Base-by-base conservation (phyloP, 2,113 vertebrate species). In the Eudyptes chrysolophus region DNA sequence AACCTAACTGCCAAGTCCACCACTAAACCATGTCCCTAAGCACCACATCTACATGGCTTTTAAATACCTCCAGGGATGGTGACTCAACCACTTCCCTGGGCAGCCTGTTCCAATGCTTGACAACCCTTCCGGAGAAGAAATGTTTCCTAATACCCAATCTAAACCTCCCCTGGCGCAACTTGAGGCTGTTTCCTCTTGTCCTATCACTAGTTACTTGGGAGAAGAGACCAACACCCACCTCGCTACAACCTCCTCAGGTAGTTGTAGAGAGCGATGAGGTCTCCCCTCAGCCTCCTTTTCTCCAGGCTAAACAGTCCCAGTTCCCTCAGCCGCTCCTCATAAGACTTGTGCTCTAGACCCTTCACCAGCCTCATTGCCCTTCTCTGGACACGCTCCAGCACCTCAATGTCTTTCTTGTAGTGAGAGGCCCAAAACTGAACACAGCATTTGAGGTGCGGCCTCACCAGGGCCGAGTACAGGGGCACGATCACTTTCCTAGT, bases 371-470 rank as follows among this genome's bases (percentile, higher is more conserved):
- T 85, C 1, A 1, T 26, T 54, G 22, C 3, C 21, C 21, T 46
- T 32, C 54, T 87, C 4, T 52, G 79, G 32, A 51, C 29, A 25
- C 0, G 1, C 9, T 52, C 34, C 8, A 79, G 17, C 24, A 64
- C 17, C 9, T 79, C 61, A 36, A 6, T 26, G 18, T 9, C 46
- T 9, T 46, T 46, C 46, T 46, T 46, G 46, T 19, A 46, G 46
- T 46, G 46, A 58, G 29, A 21, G 22, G 2, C 26, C 44, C 55
- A 65, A 34, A 60, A 48, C 9, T 24, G 30, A 22, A 42, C 21
- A 29, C 25, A 46, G 18, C 1, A 19, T 19, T 76, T 1, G 3
- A 70, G 38, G 13, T 25, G 29, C 2, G 0, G 7, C 21, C 36
- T 58, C 49, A 52, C 15, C 17, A 88, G 17, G 10, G 12, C 51